Evolutionary conservation across 2,888 invertebrate genomes (phyloP), one percentile per base, ranked within the genome.

Genomic region (Drosophila mayaguana): DNA sequence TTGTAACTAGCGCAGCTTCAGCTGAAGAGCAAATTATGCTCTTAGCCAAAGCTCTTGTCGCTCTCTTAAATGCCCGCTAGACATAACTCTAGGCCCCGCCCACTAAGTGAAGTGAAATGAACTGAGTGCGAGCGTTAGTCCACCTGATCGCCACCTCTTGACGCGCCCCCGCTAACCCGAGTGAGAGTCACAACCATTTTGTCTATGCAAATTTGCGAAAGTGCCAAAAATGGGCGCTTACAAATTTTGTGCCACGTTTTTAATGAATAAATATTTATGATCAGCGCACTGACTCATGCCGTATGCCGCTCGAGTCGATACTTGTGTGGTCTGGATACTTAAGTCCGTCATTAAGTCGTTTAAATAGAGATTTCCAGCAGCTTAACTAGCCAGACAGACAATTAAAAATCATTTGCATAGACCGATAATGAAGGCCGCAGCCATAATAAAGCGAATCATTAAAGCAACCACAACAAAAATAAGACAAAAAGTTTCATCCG

Each of bases 391-490:
- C 66, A 22, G 65, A 38, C 63, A 50, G 69, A 75, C 80, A 88
- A 85, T 88, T 88, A 88, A 88, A 84, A 79, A 69, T 71, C 88
- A 89, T 85, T 85, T 85, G 89, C 89, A 85, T 89, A 73, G 48
- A 20, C 38, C 12, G 80, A 84, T 81, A 75, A 83, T 81, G 64
- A 83, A 69, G 67, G 64, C 40, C 63, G 80, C 36, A 28, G 36
- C 28, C 61, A 9, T 66, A 78, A 63, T 63, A 71, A 80, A 74
- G 72, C 25, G 43, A 60, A 67, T 65, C 83, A 85, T 81, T 54
- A 36, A 53, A 14, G 5, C 20, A 34, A 45, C 45, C 12, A 7
- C 43, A 22, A n/a, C 8, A 40, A 8, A 14, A n/a, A 40, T 1
- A 22, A 45, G 8, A 45, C 50, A 20, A 34, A 61, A 78, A 75